Evolutionary conservation across 1,140 invertebrate genomes (phyloP), one percentile per base, ranked within the genome.

Genomic region (Heliconius melpomene): DNA sequence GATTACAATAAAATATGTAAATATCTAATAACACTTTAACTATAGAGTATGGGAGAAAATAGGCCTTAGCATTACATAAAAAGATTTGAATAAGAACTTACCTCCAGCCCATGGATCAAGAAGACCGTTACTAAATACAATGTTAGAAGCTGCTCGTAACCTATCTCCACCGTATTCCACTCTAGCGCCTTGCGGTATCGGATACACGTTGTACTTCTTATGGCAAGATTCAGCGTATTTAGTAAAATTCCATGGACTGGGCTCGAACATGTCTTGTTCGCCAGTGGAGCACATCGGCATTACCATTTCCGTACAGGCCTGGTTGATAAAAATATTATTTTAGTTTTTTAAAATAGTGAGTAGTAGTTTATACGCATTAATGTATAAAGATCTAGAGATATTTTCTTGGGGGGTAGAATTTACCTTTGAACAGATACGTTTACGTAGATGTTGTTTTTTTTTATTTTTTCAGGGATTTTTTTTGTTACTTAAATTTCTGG

Each of bases 281-380:
- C 97, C 97, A 84, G 97, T 96, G 8, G 96, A 94, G 91, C 99
- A 99, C 94, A 98, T 97, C 0, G 98, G 98, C 97, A 99, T 98
- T 70, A 99, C 97, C 97, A 99, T 99, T 94, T 99, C 98, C 38
- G 98, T 98, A 90, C 99, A 99, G 11, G 97, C 95, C 96, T 98
- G 94, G 93, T 20, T 20, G 18, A 36, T 78, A 38, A 74, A 40
- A 50, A 29, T 57, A 23, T 7, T 54, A n/a, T 29, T 72, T 72
- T n/a, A 66, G 18, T 52, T 52, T 52, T 52, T 52, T 52, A 7
- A 2, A 16, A 46, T 46, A 46, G 13, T 46, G 5, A 46, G 13
- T 46, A 46, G 1, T 16, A 16, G 3, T 46, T 5, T 46, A 46
- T 46, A 16, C 3, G 32, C 32, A 1, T 36, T 36, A 36, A 6